Conservation (phyloP, 1,140 invertebrate species). For the Phocides pigmalion region DNA sequence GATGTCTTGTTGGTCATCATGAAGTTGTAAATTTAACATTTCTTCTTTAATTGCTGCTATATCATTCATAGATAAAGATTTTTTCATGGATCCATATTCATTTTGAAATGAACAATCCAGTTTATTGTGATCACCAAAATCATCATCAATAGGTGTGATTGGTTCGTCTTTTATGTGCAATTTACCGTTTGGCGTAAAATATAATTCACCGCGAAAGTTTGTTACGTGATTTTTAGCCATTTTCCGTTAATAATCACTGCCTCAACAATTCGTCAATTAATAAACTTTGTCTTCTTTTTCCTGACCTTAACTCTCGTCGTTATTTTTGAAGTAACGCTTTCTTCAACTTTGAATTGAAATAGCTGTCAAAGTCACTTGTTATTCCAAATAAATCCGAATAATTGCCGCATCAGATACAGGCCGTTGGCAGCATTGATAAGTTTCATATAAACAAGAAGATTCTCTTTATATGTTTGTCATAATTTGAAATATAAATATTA, state of each 20-base stretch:
- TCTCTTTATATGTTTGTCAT: no score
- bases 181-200: slow-evolving; percentile 56
- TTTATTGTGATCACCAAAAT: slow-evolving; percentile 58
- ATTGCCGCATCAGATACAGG: no score
- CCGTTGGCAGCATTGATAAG: slow-evolving; percentile 7
- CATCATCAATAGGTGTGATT: slow-evolving; percentile 59
- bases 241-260: slow-evolving; percentile 26
- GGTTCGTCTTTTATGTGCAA: slow-evolving; percentile 68
- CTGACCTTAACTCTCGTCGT: slow-evolving; percentile 4
- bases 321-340: slow-evolving; percentile 11
- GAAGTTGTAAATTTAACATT: slow-evolving; percentile 54
- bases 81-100: slow-evolving; percentile 55
- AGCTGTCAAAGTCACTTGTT: no score
- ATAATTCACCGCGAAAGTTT: slow-evolving; percentile 68
- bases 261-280: neutral
- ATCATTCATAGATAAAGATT: slow-evolving; percentile 75
- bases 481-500: no score
- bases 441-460: no score
- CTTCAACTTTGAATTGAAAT: neutral
- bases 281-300: neutral
- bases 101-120: slow-evolving; percentile 50
- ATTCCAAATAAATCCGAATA: no score
- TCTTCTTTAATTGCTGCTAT: slow-evolving; percentile 59
- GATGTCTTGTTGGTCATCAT: slow-evolving; percentile 45
- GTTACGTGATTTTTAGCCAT: slow-evolving; percentile 68